A percentile compares a stretch with the other conserved stretches of the same genome.
Conservation (phyloP, 2,797 vertebrate species). For the Enteromius unitaeniatus region DNA sequence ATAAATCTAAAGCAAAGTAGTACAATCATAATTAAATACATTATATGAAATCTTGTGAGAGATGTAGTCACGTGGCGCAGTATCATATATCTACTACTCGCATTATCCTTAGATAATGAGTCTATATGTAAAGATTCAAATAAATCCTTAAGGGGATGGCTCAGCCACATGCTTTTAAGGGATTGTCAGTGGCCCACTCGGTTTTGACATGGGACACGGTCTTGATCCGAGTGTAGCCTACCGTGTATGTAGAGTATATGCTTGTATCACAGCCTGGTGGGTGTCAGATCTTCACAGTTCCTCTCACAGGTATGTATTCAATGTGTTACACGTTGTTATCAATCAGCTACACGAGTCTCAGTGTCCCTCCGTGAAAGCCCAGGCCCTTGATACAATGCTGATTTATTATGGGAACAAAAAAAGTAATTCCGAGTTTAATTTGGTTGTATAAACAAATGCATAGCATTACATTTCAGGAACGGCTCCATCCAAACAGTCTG, state of each 20-base stretch:
- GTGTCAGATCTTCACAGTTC: conserved; percentile 32
- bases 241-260: conserved; percentile 18
- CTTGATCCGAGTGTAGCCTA: conserved; percentile 12
- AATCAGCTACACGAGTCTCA: conserved; percentile 46
- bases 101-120: conserved; percentile 16
- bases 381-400: conserved; percentile 24
- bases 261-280: conserved; percentile 6
- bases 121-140: conserved; percentile 3
- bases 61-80: background rate
- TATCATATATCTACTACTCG: background rate
- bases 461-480: background rate
- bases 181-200: conserved; percentile 31
- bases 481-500: conserved; percentile 1
- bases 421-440: conserved; percentile 31
- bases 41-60: background rate
- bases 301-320: conserved; percentile 44
- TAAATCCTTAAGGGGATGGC: background rate
- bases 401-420: conserved; percentile 24
- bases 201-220: conserved; percentile 19
- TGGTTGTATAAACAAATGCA: conserved; percentile 18
- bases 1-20: background rate
- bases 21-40: conserved; percentile 7
- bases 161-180: conserved; percentile 16
- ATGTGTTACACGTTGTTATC: conserved; percentile 49
- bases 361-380: conserved; percentile 22